Base-by-base conservation (phyloP, 2,888 invertebrate genomes). In the Syritta pipiens region DNA sequence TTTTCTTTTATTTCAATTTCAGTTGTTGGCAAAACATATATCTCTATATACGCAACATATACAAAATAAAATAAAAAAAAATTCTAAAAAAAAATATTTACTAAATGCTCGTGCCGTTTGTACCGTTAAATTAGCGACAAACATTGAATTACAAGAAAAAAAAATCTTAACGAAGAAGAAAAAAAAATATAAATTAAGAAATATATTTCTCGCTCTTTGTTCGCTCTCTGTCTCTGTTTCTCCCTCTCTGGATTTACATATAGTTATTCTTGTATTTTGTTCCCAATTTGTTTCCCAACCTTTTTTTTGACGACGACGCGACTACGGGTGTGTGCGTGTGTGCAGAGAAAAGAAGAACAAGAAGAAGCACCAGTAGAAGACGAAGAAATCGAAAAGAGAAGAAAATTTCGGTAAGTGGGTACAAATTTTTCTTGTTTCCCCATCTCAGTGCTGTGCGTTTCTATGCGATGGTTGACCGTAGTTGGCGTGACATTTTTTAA, bases 371-470 rank as follows among this genome's bases (percentile, higher is more conserved):
- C n/a, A n/a, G n/a, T n/a, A 26, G 17, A 35, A 48, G 30, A 20
- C 10, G 20, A 37, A 20, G 17, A 12, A 46, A 10, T 48, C 9
- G 49, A 14, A 46, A 19, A 37, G n/a, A 44, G 22, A 24, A 51
- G 44, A 46, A 65, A 55, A 46, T 55, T n/a, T 55, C 32, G 74
- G 74, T 74, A 60, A 74, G 74, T 60, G n/a, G n/a, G n/a, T n/a
- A n/a, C n/a, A 24, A 3, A 17, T 17, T 37, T 40, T 19, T 12
- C 22, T 44, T 12, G 3, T 35, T 48, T 62, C 44, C 30, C 30
- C 10, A 3, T 5, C 32, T 60, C 69, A 62, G 68, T 51, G 42
- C 12, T 44, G n/a, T 10, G 69, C 76, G 76, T 68, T 59, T 68
- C 20, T 32, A 37, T 62, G 26, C 68, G 48, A 9, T 19, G 44